Evolutionary conservation across 1,140 invertebrate genomes (phyloP).

Genomic region (Caligus rogercresseyi): DNA sequence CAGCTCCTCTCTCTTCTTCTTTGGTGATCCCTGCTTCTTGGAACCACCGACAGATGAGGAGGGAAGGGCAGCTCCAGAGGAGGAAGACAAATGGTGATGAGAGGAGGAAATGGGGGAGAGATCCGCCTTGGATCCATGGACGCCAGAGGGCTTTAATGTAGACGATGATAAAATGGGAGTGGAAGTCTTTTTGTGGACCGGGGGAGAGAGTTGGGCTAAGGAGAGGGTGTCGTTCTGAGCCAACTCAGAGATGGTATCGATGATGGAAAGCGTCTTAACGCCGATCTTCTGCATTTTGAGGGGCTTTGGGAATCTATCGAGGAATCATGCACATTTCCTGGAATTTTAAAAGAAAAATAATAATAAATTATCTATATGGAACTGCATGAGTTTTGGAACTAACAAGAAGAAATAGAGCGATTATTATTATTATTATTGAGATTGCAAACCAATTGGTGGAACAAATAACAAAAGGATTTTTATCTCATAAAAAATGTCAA

Average conservation of each 20-base stretch:
- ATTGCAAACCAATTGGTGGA: too few species aligned
- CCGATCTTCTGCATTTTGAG: constrained; percentile 8
- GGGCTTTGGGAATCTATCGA: too few species aligned
- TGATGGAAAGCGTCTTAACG: constrained; percentile 17
- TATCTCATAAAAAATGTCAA: too few species aligned
- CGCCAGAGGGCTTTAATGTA: not conserved
- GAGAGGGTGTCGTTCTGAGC: not conserved
- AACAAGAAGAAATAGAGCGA: too few species aligned
- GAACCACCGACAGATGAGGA: too few species aligned
- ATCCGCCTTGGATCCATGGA: not conserved
- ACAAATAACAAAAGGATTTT: too few species aligned
- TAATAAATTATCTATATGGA: too few species aligned
- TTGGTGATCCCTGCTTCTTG: not conserved
- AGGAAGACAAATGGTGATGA: not conserved
- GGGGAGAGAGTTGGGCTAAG: not conserved
- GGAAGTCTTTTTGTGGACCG: not conserved
- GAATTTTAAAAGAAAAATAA: too few species aligned
- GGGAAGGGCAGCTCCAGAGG: not conserved
- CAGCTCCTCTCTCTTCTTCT: not conserved
- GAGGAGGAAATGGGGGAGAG: not conserved
- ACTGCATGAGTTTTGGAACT: not conserved
- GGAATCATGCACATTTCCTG: too few species aligned
- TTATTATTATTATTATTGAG: too few species aligned
- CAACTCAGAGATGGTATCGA: constrained; percentile 12
- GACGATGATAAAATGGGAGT: not conserved